Evolutionary conservation across 2,113 vertebrate species (phyloP).

Genomic region (Siniperca knerii): DNA sequence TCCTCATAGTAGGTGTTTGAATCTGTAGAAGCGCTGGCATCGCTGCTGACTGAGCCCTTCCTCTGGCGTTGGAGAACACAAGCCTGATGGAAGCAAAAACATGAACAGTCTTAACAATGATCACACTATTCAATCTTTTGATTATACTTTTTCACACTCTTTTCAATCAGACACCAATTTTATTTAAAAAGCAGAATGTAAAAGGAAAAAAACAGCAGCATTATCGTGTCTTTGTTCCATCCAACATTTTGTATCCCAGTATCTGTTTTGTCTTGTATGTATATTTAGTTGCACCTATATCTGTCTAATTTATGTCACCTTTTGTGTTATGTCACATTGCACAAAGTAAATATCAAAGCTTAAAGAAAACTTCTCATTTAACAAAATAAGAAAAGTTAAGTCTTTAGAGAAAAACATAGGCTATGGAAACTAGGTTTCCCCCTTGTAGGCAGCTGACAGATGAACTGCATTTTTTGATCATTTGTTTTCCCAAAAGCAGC

Average conservation of each 20-base stretch:
- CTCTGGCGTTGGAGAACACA: constrained; percentile 97
- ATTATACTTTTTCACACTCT: not conserved
- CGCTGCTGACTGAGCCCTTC: constrained; percentile 97
- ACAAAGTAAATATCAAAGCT: not conserved
- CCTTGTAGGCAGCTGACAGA: no score
- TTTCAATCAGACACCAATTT: not conserved
- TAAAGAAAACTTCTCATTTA: not conserved
- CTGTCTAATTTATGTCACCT: no score
- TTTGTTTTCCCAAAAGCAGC: not conserved
- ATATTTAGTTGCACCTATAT: not conserved
- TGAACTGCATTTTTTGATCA: not conserved
- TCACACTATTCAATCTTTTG: not conserved
- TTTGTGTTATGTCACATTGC: not conserved
- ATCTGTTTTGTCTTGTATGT: not conserved
- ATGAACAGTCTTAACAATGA: not conserved
- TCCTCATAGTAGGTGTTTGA: constrained; percentile 99
- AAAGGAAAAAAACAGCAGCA: no score
- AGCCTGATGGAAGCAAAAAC: constrained; percentile 83
- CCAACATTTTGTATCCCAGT: not conserved
- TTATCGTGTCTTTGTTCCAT: not conserved
- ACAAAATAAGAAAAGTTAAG: not conserved
- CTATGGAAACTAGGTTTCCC: not conserved
- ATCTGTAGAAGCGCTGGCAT: constrained; percentile 97
- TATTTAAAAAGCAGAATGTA: no score
- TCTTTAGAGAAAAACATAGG: not conserved